Percentiles rank a stretch among this genome's conserved stretches.
Conservation (phyloP, 1,140 invertebrate genomes). For the Metaphire vulgaris region DNA sequence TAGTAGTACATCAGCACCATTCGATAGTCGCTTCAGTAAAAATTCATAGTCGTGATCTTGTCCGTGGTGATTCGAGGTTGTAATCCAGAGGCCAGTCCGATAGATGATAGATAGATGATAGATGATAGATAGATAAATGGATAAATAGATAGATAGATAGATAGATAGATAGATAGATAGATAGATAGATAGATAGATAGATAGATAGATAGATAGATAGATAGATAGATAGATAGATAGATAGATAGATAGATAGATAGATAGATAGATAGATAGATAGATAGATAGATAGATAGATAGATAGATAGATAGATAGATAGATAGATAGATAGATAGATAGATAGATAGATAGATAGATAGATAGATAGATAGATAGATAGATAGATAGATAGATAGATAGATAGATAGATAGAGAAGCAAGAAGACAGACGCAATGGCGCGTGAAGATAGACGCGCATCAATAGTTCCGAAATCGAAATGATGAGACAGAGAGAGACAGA, state of each 20-base stretch:
- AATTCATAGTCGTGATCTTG: too few species aligned
- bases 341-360: constrained; percentile 3
- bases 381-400: constrained; percentile 3
- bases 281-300: constrained; percentile 3
- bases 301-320: constrained; percentile 3
- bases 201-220: background rate
- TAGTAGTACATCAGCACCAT: too few species aligned
- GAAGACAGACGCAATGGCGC: background rate
- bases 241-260: constrained; percentile 3
- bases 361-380: background rate
- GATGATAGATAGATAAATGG: too few species aligned
- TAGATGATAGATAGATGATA: too few species aligned
- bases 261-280: constrained; percentile 3
- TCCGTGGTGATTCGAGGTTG: too few species aligned
- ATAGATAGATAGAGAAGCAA: background rate
- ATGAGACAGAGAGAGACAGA: background rate
- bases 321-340: constrained; percentile 3
- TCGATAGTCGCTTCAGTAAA: too few species aligned
- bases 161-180: background rate
- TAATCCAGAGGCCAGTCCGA: too few species aligned
- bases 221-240: constrained; percentile 3
- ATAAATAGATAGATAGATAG: background rate
- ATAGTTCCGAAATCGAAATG: too few species aligned
- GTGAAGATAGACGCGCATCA: too few species aligned
- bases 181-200: background rate